Evolutionary conservation across 2,888 invertebrate genomes (phyloP), one percentile per base, ranked within the genome.

Genomic region (Lycaena phlaeas): DNA sequence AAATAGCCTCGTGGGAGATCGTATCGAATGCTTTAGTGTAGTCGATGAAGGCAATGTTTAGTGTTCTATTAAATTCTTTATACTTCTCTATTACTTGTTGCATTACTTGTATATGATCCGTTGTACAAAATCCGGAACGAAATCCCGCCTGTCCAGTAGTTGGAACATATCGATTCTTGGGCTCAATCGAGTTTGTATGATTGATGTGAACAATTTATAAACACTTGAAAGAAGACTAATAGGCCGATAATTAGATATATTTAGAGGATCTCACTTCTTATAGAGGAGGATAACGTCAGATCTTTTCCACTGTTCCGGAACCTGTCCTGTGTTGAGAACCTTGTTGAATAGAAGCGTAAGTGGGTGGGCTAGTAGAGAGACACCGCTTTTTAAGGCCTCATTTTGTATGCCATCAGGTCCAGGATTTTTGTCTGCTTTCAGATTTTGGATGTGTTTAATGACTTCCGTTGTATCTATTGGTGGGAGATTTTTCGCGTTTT

Each of bases 321-420:
- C 26, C 4, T 5, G 12, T 7, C 11, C 18, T 12, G 38, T 38
- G 10, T 27, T 12, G 3, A 42, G 25, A 7, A 38, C 27, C 7
- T 27, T 28, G 27, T 41, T 41, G 11, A 44, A 39, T 18, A 44
- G 11, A 4, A 39, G 4, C 1, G 40, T 42, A 18, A 53, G 37
- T 26, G 44, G 47, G 17, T 5, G 14, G 1, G 43, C 9, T 41
- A 51, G 22, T 4, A 47, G 11, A 4, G 31, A n/a, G 25, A 17
- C 26, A 3, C 49, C 51, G n/a, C 25, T 2, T 46, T 49, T 52
- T 6, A 54, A 25, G 2, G 41, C 41, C 38, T 52, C 52, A 38
- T 52, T 54, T 36, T 30, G 30, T 29, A 52, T 40, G 9, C 43
- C 46, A 17, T 52, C 52, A 1, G 50, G 46, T 0, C 50, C 50